These are phyloP conservation scores for Panthera uncia DNA, from an alignment of 2,113 vertebrate genomes.

Conservation along the genomic window DNA sequence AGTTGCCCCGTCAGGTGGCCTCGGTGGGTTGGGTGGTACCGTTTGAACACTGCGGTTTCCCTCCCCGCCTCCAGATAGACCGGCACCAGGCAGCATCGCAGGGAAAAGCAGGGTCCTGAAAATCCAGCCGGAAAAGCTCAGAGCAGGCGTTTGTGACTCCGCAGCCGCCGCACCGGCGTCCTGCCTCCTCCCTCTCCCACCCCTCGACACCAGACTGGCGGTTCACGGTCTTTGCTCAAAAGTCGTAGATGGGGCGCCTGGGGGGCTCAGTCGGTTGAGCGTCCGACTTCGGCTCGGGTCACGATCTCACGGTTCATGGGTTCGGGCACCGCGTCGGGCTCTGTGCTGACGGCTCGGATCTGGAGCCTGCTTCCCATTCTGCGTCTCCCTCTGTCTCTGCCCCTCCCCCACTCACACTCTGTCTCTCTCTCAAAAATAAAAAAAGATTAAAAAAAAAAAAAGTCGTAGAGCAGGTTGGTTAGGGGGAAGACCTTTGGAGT, in stretches of 20 bases:
- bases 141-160: not conserved
- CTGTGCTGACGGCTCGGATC: too few relatives aligned
- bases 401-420: too few relatives aligned
- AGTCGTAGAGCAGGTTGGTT: not conserved
- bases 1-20: not conserved
- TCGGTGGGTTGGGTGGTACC: not conserved
- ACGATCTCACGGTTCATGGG: too few relatives aligned
- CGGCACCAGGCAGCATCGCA: not conserved
- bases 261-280: too few relatives aligned
- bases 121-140: accelerated
- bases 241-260: not conserved
- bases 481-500: not conserved
- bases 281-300: too few relatives aligned
- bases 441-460: too few relatives aligned
- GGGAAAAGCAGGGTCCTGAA: not conserved
- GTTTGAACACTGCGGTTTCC: not conserved
- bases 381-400: too few relatives aligned
- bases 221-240: not conserved
- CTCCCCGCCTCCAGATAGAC: accelerated
- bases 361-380: too few relatives aligned
- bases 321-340: too few relatives aligned
- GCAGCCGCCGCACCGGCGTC: not conserved
- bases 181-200: conserved; percentile 24
- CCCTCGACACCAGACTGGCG: conserved; percentile 39
- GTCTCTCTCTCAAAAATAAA: too few relatives aligned